Percentiles rank a stretch among this genome's conserved stretches.
Evolutionary conservation across 2,797 vertebrate genomes (phyloP).

Genomic region (Enteromius viviparus): DNA sequence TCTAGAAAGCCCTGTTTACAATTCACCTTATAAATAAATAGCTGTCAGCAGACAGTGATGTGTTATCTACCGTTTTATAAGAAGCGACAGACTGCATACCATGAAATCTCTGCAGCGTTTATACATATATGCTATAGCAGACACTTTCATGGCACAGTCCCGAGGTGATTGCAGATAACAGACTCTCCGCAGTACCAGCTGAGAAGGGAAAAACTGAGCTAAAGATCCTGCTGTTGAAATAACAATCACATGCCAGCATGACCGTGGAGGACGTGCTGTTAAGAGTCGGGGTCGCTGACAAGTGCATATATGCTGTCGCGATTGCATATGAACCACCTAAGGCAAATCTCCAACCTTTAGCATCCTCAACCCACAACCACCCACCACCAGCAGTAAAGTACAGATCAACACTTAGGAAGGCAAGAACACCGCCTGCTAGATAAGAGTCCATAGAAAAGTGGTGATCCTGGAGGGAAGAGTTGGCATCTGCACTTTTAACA

Average conservation of each 20-base stretch:
- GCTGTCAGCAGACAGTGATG: conserved; percentile 24
- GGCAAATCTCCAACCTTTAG: conserved; percentile 28
- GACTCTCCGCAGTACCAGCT: conserved; percentile 5
- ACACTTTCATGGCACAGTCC: not conserved
- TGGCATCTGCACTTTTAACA: not conserved
- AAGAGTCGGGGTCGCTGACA: conserved; percentile 28
- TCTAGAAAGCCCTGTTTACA: not conserved
- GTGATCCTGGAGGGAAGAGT: not conserved
- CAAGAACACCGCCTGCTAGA: not conserved
- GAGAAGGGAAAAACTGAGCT: not conserved
- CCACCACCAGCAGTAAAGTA: conserved; percentile 18
- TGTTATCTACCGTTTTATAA: not conserved
- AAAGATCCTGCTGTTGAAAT: conserved; percentile 27
- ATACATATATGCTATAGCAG: not conserved
- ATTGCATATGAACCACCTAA: conserved; percentile 31
- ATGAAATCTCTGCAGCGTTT: not conserved
- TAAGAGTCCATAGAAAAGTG: not conserved
- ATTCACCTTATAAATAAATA: conserved; percentile 56
- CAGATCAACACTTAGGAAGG: conserved; percentile 16
- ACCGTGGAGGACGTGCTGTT: conserved; percentile 52
- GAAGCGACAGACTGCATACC: conserved; percentile 51
- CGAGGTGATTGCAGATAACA: conserved; percentile 6
- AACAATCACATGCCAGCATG: conserved; percentile 60
- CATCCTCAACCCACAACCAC: conserved; percentile 25
- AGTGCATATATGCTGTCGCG: conserved; percentile 1